Conservation (phyloP, 2,113 vertebrate genomes). For the Onychorhynchus coronatus region DNA sequence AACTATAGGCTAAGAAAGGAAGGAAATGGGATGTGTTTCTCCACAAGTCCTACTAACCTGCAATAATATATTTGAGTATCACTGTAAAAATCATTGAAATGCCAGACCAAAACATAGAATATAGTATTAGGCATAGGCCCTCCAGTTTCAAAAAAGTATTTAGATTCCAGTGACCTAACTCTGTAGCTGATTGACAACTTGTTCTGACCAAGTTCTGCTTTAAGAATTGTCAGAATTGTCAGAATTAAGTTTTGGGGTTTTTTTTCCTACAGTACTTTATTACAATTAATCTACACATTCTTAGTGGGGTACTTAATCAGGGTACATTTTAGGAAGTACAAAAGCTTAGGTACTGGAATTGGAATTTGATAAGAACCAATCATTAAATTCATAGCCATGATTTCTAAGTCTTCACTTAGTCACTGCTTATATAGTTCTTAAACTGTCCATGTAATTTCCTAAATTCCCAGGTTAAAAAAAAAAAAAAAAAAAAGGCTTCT, state of each 20-base stretch:
- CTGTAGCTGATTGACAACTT: not conserved
- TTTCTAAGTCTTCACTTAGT: not conserved
- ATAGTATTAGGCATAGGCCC: not conserved
- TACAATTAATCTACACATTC: not conserved
- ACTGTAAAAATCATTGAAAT: not conserved
- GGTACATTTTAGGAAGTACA: not conserved
- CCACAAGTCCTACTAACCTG: not conserved
- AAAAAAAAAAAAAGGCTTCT: not conserved
- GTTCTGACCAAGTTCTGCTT: not conserved
- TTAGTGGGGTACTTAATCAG: not conserved
- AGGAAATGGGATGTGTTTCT: not conserved
- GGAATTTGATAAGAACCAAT: not conserved
- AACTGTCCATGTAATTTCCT: not conserved
- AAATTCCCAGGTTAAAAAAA: not conserved
- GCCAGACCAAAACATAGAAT: not conserved
- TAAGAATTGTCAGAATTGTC: not conserved
- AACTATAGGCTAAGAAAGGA: slow-evolving; percentile 14
- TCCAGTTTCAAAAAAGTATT: not conserved
- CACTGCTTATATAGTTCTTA: not conserved
- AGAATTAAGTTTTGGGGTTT: not conserved
- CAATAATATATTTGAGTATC: not conserved
- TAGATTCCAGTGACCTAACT: not conserved
- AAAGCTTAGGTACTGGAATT: not conserved
- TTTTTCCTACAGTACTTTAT: not conserved
- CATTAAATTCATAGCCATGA: not conserved